Evolutionary conservation across 1,140 invertebrate genomes (phyloP).

Genomic region (Nasonia vitripennis): DNA sequence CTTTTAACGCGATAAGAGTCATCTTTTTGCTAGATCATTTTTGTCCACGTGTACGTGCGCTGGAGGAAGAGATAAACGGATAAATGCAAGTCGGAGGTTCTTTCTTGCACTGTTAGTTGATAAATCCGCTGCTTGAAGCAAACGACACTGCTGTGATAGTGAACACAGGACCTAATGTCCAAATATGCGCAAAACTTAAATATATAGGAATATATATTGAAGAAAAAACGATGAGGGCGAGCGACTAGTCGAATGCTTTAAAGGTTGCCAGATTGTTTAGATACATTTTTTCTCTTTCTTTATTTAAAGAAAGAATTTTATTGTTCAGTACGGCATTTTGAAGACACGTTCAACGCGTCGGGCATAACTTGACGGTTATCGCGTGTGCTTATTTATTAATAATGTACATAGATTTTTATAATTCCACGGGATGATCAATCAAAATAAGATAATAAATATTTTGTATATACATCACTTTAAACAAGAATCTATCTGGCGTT

Average conservation of each 20-base stretch:
- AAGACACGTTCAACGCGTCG: conserved; percentile 10
- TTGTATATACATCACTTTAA: conserved; percentile 70
- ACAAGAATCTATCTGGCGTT: conserved; percentile 65
- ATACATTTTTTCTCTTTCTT: conserved; percentile 19
- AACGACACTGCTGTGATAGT: conserved; percentile 70
- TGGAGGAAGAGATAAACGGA: conserved; percentile 1
- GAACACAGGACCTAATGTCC: conserved; percentile 72
- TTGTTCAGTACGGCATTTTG: conserved; percentile 22
- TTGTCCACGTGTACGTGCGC: conserved; percentile 1
- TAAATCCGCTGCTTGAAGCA: conserved; percentile 61
- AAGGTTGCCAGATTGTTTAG: conserved; percentile 35
- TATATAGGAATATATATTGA: conserved; percentile 54
- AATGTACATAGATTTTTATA: conserved; percentile 56
- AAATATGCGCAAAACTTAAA: conserved; percentile 51
- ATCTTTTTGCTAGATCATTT: conserved; percentile 30
- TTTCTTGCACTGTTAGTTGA: conserved; percentile 59
- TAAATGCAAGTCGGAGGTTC: conserved; percentile 57
- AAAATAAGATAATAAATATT: conserved; percentile 69
- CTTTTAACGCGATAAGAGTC: background rate
- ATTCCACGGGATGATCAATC: conserved; percentile 44
- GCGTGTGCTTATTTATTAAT: conserved; percentile 51
- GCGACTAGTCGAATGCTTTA: conserved; percentile 51
- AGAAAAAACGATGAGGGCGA: conserved; percentile 38
- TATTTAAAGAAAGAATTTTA: conserved; percentile 22
- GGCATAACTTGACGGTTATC: conserved; percentile 1